These are phyloP conservation scores for Melinaea marsaeus DNA, from an alignment of 2,888 invertebrate genomes.

Conservation along the genomic window DNA sequence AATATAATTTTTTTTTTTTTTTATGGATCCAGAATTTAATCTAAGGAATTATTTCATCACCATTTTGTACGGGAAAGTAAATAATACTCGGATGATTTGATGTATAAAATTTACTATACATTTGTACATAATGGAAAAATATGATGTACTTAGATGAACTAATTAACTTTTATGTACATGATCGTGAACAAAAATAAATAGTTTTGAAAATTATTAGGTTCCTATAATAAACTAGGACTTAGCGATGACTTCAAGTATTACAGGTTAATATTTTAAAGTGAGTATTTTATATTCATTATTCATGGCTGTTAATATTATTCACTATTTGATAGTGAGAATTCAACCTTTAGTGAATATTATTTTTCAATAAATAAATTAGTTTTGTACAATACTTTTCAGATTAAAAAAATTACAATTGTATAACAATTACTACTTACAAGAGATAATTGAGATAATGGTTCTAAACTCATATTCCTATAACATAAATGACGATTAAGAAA, in stretches of 20 bases:
- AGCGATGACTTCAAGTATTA: conserved; percentile 43
- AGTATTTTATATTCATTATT: conserved; percentile 47
- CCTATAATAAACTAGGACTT: conserved; percentile 50
- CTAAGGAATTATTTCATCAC: no score
- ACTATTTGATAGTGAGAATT: conserved; percentile 52
- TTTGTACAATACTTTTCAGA: conserved; percentile 23
- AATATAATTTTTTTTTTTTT: no score
- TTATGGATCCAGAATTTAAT: no score
- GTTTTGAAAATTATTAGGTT: conserved; percentile 58
- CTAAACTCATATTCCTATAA: conserved; percentile 30
- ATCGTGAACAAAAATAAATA: conserved; percentile 68
- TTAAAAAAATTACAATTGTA: conserved; percentile 13
- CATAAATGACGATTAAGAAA: conserved; percentile 15
- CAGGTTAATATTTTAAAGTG: conserved; percentile 42
- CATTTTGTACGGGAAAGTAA: not conserved
- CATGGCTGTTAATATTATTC: conserved; percentile 36
- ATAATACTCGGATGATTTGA: conserved; percentile 22
- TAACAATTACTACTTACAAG: conserved; percentile 12
- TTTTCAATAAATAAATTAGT: conserved; percentile 29
- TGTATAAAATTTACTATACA: conserved; percentile 62
- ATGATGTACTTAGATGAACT: conserved; percentile 61
- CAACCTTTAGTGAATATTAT: conserved; percentile 26
- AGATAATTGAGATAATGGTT: conserved; percentile 12
- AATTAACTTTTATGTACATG: conserved; percentile 63
- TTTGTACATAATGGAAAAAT: conserved; percentile 69